Evolutionary conservation across 1,140 invertebrate genomes (phyloP).

Genomic region (Dysdera silvatica): DNA sequence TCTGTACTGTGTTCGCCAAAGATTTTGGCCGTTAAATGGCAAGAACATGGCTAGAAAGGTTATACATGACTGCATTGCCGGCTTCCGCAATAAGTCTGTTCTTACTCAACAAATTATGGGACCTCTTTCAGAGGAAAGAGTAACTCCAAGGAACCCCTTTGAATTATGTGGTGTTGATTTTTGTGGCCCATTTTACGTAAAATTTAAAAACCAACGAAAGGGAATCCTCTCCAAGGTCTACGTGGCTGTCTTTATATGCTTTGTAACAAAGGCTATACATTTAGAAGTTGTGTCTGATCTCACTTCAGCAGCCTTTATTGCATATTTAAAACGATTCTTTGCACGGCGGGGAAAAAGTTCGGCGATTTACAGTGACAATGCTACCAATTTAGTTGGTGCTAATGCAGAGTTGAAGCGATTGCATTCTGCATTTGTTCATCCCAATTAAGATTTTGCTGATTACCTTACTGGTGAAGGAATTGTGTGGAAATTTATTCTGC

Average conservation of each 20-base stretch:
- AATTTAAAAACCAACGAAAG: slow-evolving; percentile 2
- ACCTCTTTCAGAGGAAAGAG: not conserved
- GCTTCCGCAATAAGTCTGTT: not conserved
- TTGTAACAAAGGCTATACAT: slow-evolving; percentile 7
- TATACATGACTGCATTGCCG: not conserved
- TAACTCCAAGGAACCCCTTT: not conserved
- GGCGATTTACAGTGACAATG: slow-evolving; percentile 13
- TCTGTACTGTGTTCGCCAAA: slow-evolving; percentile 7
- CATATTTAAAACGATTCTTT: slow-evolving; percentile 8
- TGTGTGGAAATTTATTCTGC: slow-evolving; percentile 12
- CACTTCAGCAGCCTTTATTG: slow-evolving; percentile 41
- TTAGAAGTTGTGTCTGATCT: slow-evolving; percentile 37
- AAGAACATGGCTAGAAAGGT: not conserved
- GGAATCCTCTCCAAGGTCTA: slow-evolving; percentile 40
- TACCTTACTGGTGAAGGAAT: not conserved
- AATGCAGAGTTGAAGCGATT: not conserved
- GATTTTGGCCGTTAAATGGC: slow-evolving; percentile 5
- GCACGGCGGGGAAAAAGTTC: not conserved
- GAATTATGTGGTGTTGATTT: not conserved
- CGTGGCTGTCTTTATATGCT: slow-evolving; percentile 4
- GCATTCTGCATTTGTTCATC: not conserved
- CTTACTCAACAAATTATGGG: not conserved
- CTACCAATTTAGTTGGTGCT: slow-evolving; percentile 7
- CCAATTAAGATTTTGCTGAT: not conserved
- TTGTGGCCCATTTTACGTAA: slow-evolving; percentile 2